Conservation (phyloP, 2,113 vertebrate species). For the Monarcha castaneiventris region DNA sequence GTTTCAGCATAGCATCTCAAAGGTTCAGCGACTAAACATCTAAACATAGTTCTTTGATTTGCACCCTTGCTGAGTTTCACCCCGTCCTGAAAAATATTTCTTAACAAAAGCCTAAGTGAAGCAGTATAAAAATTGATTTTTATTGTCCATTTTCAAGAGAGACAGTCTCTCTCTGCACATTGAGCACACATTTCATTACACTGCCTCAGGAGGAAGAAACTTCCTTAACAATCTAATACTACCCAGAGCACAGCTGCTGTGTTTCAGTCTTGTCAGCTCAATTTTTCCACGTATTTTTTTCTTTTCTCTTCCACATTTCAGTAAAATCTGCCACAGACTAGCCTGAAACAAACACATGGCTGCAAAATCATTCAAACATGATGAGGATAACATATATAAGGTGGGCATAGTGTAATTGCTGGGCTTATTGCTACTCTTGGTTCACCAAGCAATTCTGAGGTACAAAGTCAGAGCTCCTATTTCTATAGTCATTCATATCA, state of each 20-base stretch:
- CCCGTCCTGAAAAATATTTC: background rate
- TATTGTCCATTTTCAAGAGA: background rate
- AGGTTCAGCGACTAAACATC: background rate
- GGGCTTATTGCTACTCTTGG: background rate
- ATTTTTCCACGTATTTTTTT: background rate
- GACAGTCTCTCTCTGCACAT: background rate
- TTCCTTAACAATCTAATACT: background rate
- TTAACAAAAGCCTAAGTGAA: background rate
- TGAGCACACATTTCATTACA: background rate
- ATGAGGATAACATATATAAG: background rate
- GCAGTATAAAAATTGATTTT: background rate
- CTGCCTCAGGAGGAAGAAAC: background rate
- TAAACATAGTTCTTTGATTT: background rate
- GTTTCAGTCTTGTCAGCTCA: slow-evolving; percentile 4
- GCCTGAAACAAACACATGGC: background rate
- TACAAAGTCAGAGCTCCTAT: background rate
- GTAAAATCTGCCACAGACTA: background rate
- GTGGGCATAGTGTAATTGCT: background rate
- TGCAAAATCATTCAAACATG: background rate
- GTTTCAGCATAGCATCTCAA: background rate
- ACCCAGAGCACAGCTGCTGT: background rate
- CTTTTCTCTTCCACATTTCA: background rate
- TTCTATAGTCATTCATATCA: background rate
- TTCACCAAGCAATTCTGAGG: background rate
- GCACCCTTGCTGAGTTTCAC: background rate